These are phyloP conservation scores for Aleadryas rufinucha DNA, from an alignment of 2,113 vertebrate genomes.

Conservation along the genomic window DNA sequence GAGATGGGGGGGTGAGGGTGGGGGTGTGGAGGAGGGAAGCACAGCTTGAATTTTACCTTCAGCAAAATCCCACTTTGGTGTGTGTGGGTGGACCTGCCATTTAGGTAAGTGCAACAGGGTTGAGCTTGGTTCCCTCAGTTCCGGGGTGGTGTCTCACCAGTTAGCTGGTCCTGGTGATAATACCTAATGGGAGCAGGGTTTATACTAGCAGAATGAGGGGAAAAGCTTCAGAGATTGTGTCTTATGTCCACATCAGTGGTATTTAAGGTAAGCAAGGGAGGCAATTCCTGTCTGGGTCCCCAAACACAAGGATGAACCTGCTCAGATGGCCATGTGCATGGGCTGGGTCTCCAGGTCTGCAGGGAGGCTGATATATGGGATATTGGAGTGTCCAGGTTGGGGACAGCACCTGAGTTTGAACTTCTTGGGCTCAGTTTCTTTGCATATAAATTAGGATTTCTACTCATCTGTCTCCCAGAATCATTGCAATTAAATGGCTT, in stretches of 20 bases:
- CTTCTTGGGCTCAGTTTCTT: not conserved
- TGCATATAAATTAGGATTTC: not conserved
- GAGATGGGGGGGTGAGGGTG: fast-evolving
- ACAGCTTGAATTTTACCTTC: constrained; percentile 12
- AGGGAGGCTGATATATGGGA: not conserved
- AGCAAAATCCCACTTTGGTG: not conserved
- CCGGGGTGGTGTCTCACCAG: not conserved
- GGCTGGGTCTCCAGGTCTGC: not conserved
- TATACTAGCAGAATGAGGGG: not conserved
- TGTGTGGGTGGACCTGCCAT: not conserved
- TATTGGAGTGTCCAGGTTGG: not conserved
- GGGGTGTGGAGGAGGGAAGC: not conserved
- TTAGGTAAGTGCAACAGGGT: not conserved
- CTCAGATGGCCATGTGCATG: not conserved
- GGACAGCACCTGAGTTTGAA: not conserved
- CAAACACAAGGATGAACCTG: not conserved
- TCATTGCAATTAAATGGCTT: not conserved
- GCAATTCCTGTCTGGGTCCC: not conserved
- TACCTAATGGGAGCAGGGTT: not conserved
- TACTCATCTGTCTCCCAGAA: not conserved
- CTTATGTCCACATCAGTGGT: not conserved
- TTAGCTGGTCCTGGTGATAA: not conserved
- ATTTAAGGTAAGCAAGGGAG: not conserved
- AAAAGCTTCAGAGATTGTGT: not conserved
- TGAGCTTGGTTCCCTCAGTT: not conserved